These are phyloP conservation scores for Actinernus sp. DNA, from an alignment of 92 coral and sea anemone genomes.

Conservation along the genomic window DNA sequence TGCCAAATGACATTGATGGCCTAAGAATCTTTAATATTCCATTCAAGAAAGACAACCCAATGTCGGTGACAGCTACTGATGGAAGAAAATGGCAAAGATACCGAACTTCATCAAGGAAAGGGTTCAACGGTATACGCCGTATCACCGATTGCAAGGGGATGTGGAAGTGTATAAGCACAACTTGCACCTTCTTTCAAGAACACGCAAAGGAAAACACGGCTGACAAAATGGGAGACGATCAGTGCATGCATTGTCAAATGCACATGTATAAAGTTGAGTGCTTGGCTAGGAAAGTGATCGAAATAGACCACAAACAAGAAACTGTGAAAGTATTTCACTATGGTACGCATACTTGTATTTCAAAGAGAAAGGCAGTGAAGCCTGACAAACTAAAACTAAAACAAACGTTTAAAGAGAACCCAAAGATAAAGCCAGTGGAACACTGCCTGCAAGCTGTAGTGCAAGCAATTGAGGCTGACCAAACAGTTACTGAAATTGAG, in stretches of 20 bases:
- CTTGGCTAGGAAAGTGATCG: slow-evolving; percentile 40
- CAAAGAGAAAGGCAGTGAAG: slow-evolving; percentile 20
- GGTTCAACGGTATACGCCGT: slow-evolving; percentile 39
- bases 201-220: slow-evolving; percentile 25
- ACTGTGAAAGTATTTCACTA: slow-evolving; percentile 39
- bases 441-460: too few relatives aligned
- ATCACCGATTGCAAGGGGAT: slow-evolving; percentile 32
- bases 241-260: too few relatives aligned
- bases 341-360: slow-evolving; percentile 32
- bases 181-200: slow-evolving; percentile 32
- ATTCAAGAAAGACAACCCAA: slow-evolving; percentile 24
- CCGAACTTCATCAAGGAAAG: slow-evolving; percentile 22
- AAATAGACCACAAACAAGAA: slow-evolving; percentile 29
- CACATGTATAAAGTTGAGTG: slow-evolving; percentile 18
- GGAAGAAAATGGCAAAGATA: slow-evolving; percentile 37
- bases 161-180: slow-evolving; percentile 29
- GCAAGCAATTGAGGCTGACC: too few relatives aligned
- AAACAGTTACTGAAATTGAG: too few relatives aligned
- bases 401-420: too few relatives aligned
- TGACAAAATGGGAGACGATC: too few relatives aligned
- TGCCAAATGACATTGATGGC: slow-evolving; percentile 37
- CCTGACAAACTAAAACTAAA: too few relatives aligned
- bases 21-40: slow-evolving; percentile 33
- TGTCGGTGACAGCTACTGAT: slow-evolving; percentile 43
- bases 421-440: too few relatives aligned